Base-by-base conservation (phyloP, 1,140 invertebrate genomes). In the Drosophila setifemur region DNA sequence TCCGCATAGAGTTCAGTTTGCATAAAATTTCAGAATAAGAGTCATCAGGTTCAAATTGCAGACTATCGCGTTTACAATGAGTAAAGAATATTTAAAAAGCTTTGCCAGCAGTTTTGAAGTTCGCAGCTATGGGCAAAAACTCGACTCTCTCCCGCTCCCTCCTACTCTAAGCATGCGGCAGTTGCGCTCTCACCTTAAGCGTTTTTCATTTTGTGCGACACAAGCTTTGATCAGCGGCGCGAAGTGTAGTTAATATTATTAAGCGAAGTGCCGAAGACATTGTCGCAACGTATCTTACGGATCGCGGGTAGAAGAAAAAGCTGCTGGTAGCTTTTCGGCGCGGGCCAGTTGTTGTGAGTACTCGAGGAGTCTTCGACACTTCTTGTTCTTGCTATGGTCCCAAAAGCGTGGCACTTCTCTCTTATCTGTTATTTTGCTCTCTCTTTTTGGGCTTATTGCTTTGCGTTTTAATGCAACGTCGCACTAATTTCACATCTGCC, bases 241-340 rank as follows among this genome's bases (percentile, higher is more conserved):
- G 25, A 42, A 49, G 28, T 81, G 76, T 76, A 76, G 75, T 86
- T 86, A 86, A 58, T 79, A 76, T 81, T 86, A 86, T 86, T 86
- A 86, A 76, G 52, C 43, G 72, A 57, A 85, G 72, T 81, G 75
- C 45, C 68, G 76, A 76, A 66, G 48, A 76, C 64, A 63, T 63
- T 73, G 68, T 58, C 72, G 82, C 71, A 85, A 75, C 81, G 63
- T 73, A 49, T 50, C 71, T 73, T 55, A 60, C 42, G 60, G 61
- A 64, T 64, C 57, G 43, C 55, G 11, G 66, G 49, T 69, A 40
- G 69, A 19, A 12, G 25, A n/a, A 44, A 19, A 43, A 37, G 45
- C 23, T n/a, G 40, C 18, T 14, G 54, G 21, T 18, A 61, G 66
- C 37, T 48, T 37, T 39, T 48, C 23, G 39, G 19, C 29, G 43